Evolutionary conservation across 2,797 vertebrate genomes (phyloP), one percentile per base, ranked within the genome.

Genomic region (Picus viridis): DNA sequence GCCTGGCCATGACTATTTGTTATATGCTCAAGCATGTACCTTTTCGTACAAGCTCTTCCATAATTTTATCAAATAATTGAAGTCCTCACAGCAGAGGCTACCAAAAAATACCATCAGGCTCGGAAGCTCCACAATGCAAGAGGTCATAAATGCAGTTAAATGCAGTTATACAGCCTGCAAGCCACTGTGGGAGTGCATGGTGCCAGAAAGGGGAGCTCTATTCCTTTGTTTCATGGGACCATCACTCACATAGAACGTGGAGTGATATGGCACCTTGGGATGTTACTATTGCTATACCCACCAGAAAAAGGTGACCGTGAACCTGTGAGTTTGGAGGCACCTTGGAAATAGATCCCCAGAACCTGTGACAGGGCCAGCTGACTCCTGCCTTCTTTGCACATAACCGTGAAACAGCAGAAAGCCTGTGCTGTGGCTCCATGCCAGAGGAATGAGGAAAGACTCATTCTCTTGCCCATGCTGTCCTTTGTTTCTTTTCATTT

Each of bases 381-480:
- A n/a, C 71, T 79, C 70, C 67, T 1, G 0, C 51, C 70, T 67
- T 93, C 49, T 51, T 32, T 91, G 61, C 0, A 0, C 18, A 6
- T 26, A 72, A 87, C 29, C 0, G 0, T 90, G 94, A 90, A 64
- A 29, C 79, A 93, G 89, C 92, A 93, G 59, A 92, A 93, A 91
- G 67, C 20, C 39, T 68, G 39, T 54, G 29, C 29, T 30, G 23
- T 83, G 79, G 79, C 79, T 82, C 61, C 4, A 3, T 0, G 82
- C 87, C 94, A 95, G 83, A 76, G 12, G 57, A 87, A 88, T 63
- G 68, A 94, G 86, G 68, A 93, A 88, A 92, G 61, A 84, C 87
- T 94, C 59, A 76, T 87, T 93, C 89, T 32, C 45, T 64, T 88
- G 68, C 41, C 63, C 49, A 49, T 47, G 20, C 61, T 76, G 76